Percentiles rank a stretch among this genome's conserved stretches.
These are phyloP conservation scores for Strix uralensis DNA, from an alignment of 2,113 vertebrate species.

Conservation along the genomic window DNA sequence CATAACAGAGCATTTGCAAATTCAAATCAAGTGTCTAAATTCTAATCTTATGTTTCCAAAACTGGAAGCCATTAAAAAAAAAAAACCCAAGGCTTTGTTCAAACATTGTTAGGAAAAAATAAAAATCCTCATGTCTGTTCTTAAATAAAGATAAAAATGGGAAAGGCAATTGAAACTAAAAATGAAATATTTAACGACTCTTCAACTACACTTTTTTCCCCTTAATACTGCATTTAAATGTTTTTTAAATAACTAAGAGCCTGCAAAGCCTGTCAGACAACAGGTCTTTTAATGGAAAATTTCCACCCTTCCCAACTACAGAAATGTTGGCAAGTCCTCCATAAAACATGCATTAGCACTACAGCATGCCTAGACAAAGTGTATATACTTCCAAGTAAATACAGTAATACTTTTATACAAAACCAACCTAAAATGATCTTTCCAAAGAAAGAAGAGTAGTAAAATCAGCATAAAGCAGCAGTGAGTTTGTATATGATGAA, in stretches of 20 bases:
- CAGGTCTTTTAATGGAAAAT: background rate
- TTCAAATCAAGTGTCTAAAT: background rate
- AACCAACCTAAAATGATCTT: background rate
- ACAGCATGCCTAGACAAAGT: background rate
- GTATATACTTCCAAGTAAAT: background rate
- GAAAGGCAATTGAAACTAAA: background rate
- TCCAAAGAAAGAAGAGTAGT: conserved; percentile 4
- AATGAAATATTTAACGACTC: background rate
- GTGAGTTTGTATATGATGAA: conserved; percentile 22
- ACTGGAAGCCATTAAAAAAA: background rate
- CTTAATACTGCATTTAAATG: background rate
- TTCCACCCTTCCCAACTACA: background rate
- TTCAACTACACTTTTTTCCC: background rate
- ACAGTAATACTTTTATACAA: background rate
- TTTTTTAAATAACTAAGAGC: background rate
- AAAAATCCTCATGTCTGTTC: background rate
- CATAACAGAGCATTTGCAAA: background rate
- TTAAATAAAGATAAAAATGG: background rate
- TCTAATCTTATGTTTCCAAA: background rate
- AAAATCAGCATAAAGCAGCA: conserved; percentile 28
- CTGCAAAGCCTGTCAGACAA: background rate
- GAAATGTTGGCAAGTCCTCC: background rate
- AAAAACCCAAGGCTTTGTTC: background rate
- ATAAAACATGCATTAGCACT: background rate
- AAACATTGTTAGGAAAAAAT: background rate